Percentiles rank a stretch among this genome's conserved stretches.
These are phyloP conservation scores for Philopotamus ludificatus DNA, from an alignment of 1,140 invertebrate genomes.

Conservation along the genomic window DNA sequence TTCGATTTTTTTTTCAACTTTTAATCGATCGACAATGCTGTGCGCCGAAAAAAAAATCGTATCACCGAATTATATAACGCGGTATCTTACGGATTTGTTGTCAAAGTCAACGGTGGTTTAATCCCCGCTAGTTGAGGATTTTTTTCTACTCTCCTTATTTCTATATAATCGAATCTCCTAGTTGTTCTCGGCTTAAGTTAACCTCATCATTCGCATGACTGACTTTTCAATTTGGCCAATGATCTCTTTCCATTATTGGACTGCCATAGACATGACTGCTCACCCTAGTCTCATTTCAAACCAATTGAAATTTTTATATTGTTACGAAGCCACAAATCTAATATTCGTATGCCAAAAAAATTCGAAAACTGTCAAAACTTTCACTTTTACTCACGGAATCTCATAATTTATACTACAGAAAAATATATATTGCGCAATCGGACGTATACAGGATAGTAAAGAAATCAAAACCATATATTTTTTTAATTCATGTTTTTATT, in stretches of 20 bases:
- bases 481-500: constrained; percentile 37
- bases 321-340: no score
- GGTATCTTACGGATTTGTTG: neutral
- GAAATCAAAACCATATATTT: no score
- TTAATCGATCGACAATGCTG: no score
- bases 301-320: no score
- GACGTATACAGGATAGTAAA: neutral
- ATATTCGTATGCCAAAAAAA: no score
- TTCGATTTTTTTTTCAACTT: neutral
- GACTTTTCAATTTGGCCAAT: constrained; percentile 41
- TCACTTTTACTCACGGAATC: no score
- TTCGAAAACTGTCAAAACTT: no score
- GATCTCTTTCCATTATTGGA: constrained; percentile 37
- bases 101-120: constrained; percentile 6
- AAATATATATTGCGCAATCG: neutral
- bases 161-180: constrained; percentile 6
- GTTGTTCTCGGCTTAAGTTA: constrained; percentile 37
- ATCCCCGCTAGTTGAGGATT: constrained; percentile 2
- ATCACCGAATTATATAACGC: no score
- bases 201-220: constrained; percentile 38
- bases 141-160: constrained; percentile 9
- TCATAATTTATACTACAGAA: neutral
- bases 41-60: no score
- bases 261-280: constrained; percentile 7
- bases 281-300: neutral